Percentiles rank a stretch among this genome's conserved stretches.
These are phyloP conservation scores for Lycocerus yunnanus DNA, from an alignment of 2,888 invertebrate species.

Conservation along the genomic window DNA sequence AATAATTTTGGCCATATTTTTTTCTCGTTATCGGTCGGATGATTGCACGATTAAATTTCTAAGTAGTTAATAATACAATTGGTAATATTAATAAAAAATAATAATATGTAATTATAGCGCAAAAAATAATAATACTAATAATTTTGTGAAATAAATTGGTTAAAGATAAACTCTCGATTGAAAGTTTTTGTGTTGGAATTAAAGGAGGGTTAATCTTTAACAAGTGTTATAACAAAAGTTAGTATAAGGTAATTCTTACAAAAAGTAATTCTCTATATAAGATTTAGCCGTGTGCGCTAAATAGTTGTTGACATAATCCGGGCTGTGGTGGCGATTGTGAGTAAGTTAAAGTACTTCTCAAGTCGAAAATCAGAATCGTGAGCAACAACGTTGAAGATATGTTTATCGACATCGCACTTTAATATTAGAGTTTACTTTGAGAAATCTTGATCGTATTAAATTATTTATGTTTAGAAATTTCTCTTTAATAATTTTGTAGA, in stretches of 20 bases:
- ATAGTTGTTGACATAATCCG: conserved; percentile 44
- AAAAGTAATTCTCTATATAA: conserved; percentile 37
- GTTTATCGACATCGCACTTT: conserved; percentile 25
- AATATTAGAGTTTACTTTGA: conserved; percentile 5
- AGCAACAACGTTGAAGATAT: conserved; percentile 35
- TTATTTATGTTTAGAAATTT: not conserved
- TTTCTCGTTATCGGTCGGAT: not conserved
- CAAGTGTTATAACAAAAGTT: conserved; percentile 40
- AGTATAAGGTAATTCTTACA: conserved; percentile 35
- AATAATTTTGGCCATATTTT: not conserved
- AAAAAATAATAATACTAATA: too few relatives aligned
- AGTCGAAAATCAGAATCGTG: conserved; percentile 25
- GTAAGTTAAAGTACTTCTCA: conserved; percentile 36
- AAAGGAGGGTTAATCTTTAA: conserved; percentile 38
- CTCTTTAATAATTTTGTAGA: conserved; percentile 5
- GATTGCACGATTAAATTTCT: too few relatives aligned
- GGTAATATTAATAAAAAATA: too few relatives aligned
- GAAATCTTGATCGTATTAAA: conserved; percentile 3
- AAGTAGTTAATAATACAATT: too few relatives aligned
- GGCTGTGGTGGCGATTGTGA: conserved; percentile 40
- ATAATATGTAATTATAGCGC: too few relatives aligned
- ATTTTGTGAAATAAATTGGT: too few relatives aligned
- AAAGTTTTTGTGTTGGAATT: conserved; percentile 33
- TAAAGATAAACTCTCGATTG: conserved; percentile 17
- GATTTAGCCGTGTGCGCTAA: conserved; percentile 40